Percentiles rank a stretch among this genome's conserved stretches.
These are phyloP conservation scores for Chunga burmeisteri DNA, from an alignment of 2,113 vertebrate species.

Conservation along the genomic window DNA sequence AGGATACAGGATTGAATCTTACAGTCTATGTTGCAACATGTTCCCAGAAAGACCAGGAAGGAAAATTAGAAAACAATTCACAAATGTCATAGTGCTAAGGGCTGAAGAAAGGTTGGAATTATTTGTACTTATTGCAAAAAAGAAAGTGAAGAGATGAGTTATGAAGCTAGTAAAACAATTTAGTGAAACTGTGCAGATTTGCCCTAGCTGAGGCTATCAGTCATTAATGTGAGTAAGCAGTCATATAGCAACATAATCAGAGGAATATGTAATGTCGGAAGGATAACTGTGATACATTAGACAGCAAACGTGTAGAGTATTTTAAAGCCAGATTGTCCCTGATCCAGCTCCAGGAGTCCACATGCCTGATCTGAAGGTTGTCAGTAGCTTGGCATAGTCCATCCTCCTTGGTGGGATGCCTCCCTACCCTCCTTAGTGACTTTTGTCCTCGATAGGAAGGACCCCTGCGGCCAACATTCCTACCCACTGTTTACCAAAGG, in stretches of 20 bases:
- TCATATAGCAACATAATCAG: not conserved
- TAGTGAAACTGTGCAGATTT: not conserved
- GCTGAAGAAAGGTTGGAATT: not conserved
- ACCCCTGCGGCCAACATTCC: not conserved
- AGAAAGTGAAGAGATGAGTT: not conserved
- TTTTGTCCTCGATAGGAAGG: not conserved
- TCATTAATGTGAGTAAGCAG: not conserved
- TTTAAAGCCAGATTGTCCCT: not conserved
- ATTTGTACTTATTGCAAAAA: not conserved
- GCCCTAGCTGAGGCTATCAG: not conserved
- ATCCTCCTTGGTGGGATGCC: not conserved
- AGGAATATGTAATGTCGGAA: not conserved
- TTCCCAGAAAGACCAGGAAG: not conserved
- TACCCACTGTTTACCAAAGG: not conserved
- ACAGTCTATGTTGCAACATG: not conserved
- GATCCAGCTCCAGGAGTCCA: not conserved
- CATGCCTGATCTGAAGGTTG: not conserved
- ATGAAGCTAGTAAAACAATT: not conserved
- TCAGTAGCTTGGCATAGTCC: not conserved
- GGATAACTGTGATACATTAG: not conserved
- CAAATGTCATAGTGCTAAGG: not conserved
- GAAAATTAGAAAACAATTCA: not conserved
- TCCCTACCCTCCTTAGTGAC: not conserved
- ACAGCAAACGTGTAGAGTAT: not conserved
- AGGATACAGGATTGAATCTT: not conserved